Conservation (phyloP, 1,140 invertebrate species). For the Ctenoplectra terminalis region DNA sequence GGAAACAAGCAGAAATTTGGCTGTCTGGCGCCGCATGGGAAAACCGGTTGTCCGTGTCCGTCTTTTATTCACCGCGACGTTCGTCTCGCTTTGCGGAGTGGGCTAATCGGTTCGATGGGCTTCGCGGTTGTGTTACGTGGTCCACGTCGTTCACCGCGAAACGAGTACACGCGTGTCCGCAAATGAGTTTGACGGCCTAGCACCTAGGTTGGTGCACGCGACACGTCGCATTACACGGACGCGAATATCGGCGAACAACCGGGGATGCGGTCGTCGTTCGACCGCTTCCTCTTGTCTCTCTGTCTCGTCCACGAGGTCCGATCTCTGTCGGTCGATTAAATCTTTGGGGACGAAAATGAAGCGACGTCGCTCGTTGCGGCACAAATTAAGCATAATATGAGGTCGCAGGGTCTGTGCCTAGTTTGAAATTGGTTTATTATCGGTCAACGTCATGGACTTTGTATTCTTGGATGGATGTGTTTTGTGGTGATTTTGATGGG, state of each 20-base stretch:
- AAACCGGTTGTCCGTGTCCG: background rate
- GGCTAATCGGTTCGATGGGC: slow-evolving; percentile 10
- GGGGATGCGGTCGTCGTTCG: background rate
- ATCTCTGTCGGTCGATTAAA: background rate
- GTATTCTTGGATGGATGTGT: background rate
- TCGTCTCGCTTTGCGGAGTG: slow-evolving; percentile 30
- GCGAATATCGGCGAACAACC: background rate
- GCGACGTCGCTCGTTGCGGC: no score
- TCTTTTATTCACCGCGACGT: background rate
- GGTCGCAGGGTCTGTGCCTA: background rate
- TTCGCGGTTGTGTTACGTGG: slow-evolving; percentile 18
- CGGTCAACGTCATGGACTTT: background rate
- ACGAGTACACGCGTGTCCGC: slow-evolving; percentile 27
- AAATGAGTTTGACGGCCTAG: slow-evolving; percentile 38
- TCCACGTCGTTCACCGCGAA: slow-evolving; percentile 22
- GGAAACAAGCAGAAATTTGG: no score
- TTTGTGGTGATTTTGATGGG: no score
- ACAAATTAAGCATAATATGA: background rate
- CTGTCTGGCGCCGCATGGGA: no score
- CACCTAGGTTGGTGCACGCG: background rate
- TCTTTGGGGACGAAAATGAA: slow-evolving; percentile 1
- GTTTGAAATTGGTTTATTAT: slow-evolving; percentile 15
- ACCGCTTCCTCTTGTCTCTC: background rate
- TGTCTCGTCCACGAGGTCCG: no score
- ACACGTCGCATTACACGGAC: slow-evolving; percentile 12